Percentiles rank a stretch among this genome's conserved stretches.
phyloP scores from a whole-genome alignment of 2,888 invertebrate species.

The Tenodera sinensis region DNA sequence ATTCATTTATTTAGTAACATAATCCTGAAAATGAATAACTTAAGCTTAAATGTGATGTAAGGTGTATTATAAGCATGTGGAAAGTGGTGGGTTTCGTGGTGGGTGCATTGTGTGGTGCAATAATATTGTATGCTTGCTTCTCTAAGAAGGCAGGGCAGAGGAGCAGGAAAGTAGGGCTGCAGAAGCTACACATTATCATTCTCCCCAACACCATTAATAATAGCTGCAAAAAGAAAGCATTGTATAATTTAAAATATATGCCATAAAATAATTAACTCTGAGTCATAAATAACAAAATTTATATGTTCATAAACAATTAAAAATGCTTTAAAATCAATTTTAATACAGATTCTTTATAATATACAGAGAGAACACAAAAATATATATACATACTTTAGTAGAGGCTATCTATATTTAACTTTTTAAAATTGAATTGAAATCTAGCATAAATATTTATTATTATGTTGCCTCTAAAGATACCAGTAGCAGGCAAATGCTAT shows the following conservation, averaged over 20 bases:
- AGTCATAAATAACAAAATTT: background rate
- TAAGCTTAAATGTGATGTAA: conserved; percentile 13
- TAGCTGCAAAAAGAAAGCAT: conserved; percentile 30
- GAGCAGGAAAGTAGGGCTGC: conserved; percentile 15
- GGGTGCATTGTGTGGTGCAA: conserved; percentile 12
- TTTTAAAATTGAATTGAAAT: too few relatives aligned
- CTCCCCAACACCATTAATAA: conserved; percentile 25
- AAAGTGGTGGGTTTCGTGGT: background rate
- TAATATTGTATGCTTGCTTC: conserved; percentile 11
- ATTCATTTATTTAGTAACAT: too few relatives aligned
- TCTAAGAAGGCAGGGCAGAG: conserved; percentile 2
- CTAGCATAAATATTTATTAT: too few relatives aligned
- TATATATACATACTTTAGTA: too few relatives aligned
- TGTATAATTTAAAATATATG: background rate
- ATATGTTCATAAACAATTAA: background rate
- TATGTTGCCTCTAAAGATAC: too few relatives aligned
- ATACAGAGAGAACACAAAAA: too few relatives aligned
- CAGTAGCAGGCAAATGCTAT: too few relatives aligned
- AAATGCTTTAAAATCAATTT: background rate
- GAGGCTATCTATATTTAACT: too few relatives aligned
- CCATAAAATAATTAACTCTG: background rate
- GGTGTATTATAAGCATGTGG: conserved; percentile 6
- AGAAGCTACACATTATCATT: conserved; percentile 26
- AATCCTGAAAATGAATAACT: background rate
- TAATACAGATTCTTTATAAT: background rate